Base-by-base conservation (phyloP, 2,113 vertebrate species). In the Anarrhichthys ocellatus region DNA sequence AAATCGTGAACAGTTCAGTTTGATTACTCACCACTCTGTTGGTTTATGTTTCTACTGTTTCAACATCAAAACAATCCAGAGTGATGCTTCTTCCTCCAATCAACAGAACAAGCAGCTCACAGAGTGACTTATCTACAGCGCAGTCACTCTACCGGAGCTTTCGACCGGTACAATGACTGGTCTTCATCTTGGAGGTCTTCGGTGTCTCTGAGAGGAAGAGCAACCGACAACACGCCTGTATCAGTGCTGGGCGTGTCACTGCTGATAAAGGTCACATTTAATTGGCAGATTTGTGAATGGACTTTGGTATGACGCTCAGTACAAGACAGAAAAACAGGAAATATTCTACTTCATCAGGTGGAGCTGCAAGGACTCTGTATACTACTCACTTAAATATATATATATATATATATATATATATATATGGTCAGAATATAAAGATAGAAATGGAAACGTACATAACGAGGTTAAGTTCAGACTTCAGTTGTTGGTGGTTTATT, bases 221-320 rank as follows among this genome's bases (percentile, higher is more conserved):
- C 32, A 34, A 34, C 32, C 32, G 32, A 5, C 32, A 34, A 34
- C 32, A 34, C 4, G 32, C 34, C 34, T 34, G 34, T 34, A 34
- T 34, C 34, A 6, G 34, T 34, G 38, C 24, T 44, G 74, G 48
- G 50, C 34, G 62, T n/a, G 58, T 11, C 0, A 10, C 15, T 7
- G 50, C 48, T 10, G 63, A n/a, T 67, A 58, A 67, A 67, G 63
- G 63, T 58, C 63, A 54, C 27, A 15, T 44, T 58, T 32, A 58
- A 77, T 44, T 42, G 11, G 3, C 34, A n/a, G 50, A 42, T 76
- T n/a, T 76, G n/a, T 76, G 18, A 58, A 17, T n/a, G 18, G 63
- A 77, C 48, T 77, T 58, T 67, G 63, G 10, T 8, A 2, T 38
- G 34, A 34, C 34, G 34, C 34, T 34, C 34, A 34, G 34, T 34